Conservation (phyloP, 2,113 vertebrate species). For the Bubo blakistoni region DNA sequence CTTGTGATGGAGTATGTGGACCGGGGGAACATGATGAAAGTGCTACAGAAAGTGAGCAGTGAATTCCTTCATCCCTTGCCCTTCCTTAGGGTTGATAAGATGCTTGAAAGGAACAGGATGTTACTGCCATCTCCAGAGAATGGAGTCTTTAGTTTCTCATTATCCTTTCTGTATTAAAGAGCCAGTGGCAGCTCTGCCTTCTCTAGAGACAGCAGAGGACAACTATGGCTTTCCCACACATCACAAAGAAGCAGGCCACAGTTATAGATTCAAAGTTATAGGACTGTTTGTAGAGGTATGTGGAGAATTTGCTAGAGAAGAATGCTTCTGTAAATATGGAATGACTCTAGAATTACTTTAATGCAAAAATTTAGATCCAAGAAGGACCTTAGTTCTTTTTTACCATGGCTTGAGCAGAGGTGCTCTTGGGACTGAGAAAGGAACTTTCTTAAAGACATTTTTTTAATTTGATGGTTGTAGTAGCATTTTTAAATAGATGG, state of each 20-base stretch:
- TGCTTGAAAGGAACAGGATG: background rate
- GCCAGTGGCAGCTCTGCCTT: background rate
- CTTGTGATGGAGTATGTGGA: conserved; percentile 92
- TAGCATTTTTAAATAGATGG: background rate
- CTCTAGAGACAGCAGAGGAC: background rate
- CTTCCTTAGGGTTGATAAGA: background rate
- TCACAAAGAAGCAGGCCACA: background rate
- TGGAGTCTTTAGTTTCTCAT: background rate
- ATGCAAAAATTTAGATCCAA: background rate
- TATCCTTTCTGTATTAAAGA: background rate
- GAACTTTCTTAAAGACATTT: background rate
- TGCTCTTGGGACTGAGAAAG: background rate
- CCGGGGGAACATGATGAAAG: conserved; percentile 86
- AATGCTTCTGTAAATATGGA: background rate
- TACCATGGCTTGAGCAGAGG: background rate
- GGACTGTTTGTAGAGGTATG: background rate
- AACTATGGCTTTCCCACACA: background rate
- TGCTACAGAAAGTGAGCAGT: conserved; percentile 80
- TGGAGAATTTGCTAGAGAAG: background rate
- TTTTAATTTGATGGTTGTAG: background rate
- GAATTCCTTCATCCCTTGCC: background rate
- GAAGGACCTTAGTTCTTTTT: background rate
- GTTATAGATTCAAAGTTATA: background rate
- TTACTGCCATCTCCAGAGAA: background rate
- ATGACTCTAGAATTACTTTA: background rate